Evolutionary conservation across 2,113 vertebrate species (phyloP).

Genomic region (Ailurus styani): DNA sequence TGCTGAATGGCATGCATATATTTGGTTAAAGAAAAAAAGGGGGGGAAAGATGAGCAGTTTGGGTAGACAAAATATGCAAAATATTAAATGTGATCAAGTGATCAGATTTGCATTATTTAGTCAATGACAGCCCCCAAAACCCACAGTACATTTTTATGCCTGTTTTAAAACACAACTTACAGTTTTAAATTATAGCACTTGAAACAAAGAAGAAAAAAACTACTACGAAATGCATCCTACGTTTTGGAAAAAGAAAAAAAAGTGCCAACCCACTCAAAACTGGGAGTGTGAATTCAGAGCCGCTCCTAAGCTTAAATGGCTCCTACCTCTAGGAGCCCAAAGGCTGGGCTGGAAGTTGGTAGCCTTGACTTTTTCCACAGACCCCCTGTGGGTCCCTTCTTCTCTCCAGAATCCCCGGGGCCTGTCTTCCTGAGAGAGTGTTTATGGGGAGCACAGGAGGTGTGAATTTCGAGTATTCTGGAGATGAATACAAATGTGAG

Average conservation of each 20-base stretch:
- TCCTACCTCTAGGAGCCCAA: not conserved
- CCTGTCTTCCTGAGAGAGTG: not conserved
- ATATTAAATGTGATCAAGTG: conserved; percentile 27
- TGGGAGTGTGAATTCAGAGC: conserved; percentile 37
- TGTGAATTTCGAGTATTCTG: not conserved
- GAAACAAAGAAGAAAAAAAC: conserved; percentile 61
- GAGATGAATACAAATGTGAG: not conserved
- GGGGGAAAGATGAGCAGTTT: not conserved
- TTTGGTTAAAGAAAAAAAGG: not conserved
- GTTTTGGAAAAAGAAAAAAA: conserved; percentile 18
- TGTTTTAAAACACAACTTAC: conserved; percentile 63
- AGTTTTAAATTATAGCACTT: conserved; percentile 67
- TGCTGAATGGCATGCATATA: not conserved
- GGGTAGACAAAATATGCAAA: conserved; percentile 33
- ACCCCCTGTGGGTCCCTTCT: not conserved
- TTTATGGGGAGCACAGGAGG: not conserved
- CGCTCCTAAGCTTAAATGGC: not conserved
- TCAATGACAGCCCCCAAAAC: conserved; percentile 41
- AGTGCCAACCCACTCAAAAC: conserved; percentile 62
- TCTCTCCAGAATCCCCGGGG: not conserved
- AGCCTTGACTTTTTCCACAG: not conserved
- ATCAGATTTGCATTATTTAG: conserved; percentile 50
- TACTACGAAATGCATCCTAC: conserved; percentile 68
- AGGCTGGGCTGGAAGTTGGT: not conserved
- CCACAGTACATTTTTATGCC: conserved; percentile 43